phyloP scores from a whole-genome alignment of 2,797 vertebrate genomes.

The Orestias chungarensis region DNA sequence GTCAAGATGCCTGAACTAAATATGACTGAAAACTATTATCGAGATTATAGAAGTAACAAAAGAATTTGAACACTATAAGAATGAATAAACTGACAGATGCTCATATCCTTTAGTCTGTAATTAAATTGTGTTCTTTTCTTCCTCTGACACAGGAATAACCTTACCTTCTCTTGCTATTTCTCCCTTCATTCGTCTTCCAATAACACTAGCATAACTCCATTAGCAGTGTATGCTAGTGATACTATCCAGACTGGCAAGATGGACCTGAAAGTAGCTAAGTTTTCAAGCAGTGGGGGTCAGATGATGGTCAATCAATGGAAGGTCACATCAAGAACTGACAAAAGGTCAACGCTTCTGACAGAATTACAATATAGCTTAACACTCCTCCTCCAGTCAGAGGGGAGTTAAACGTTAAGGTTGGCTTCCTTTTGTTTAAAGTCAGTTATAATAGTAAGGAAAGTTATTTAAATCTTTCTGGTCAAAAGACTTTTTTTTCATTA shows the following conservation, averaged over 20 bases:
- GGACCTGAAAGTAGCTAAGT: conserved; percentile 47
- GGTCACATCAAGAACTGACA: conserved; percentile 67
- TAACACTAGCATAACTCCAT: conserved; percentile 90
- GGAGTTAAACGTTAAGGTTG: conserved; percentile 54
- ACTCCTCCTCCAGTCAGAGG: conserved; percentile 37
- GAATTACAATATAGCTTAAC: conserved; percentile 58
- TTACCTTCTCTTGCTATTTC: conserved; percentile 82
- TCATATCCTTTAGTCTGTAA: conserved; percentile 77
- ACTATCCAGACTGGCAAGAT: conserved; percentile 83
- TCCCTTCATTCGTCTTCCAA: conserved; percentile 88
- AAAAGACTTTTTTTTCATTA: conserved; percentile 2
- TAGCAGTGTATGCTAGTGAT: conserved; percentile 87
- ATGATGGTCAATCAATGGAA: conserved; percentile 81
- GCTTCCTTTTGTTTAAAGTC: conserved; percentile 34
- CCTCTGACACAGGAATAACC: conserved; percentile 87
- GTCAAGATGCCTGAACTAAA: conserved; percentile 35
- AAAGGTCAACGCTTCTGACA: conserved; percentile 70
- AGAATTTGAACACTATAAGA: conserved; percentile 45
- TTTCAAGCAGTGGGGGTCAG: conserved; percentile 73
- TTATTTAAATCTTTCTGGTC: conserved; percentile 11
- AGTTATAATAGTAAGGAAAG: conserved; percentile 33
- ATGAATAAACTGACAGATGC: conserved; percentile 62
- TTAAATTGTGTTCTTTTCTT: conserved; percentile 80
- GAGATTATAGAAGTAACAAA: conserved; percentile 42
- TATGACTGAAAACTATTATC: conserved; percentile 33